Evolutionary conservation across 2,888 invertebrate species (phyloP), one percentile per base, ranked within the genome.

Genomic region (Tetanocera ferruginea): DNA sequence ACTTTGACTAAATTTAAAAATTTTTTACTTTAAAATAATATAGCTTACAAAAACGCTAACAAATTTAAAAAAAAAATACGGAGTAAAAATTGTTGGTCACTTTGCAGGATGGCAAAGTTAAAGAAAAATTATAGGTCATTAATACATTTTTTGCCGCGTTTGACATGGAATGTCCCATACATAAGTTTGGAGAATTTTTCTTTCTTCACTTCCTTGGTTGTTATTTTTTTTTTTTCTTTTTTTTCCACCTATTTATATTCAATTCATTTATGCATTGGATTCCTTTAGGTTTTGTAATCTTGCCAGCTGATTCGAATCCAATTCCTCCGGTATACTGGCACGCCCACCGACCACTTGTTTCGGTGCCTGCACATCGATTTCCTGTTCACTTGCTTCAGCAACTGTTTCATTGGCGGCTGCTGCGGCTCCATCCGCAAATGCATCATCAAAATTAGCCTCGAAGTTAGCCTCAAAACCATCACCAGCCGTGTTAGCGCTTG

Each of bases 281-380:
- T 97, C 97, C 90, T 97, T 97, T 79, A 97, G 92, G 88, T 95
- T 95, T 87, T 96, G 96, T 84, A 97, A 92, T 88, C 96, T 93
- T 80, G 96, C 96, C 85, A 97, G 92, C 89, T 96, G 96, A 87
- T 96, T 95, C 37, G 96, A 95, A 86, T 96, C 96, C 81, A 97
- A 91, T 89, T 96, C 97, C 90, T 96, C 96, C 55, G 96, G 96
- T 88, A 96, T 95, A 85, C 95, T 95, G 79, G 95, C 95, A 78
- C 95, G 91, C 66, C 95, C 95, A 34, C 95, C 95, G 14, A 95
- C 93, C 2, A 95, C 93, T 82, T 93, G 93, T 70, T 93, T 92
- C n/a, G 94, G 93, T 28, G 93, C 82, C 77, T 88, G 87, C 34
- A 86, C 85, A 76, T 88, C 88, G 76, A 84, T 83, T 55, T 83